Conservation (phyloP, 2,888 invertebrate genomes). For the Strigamia transsilvanica region DNA sequence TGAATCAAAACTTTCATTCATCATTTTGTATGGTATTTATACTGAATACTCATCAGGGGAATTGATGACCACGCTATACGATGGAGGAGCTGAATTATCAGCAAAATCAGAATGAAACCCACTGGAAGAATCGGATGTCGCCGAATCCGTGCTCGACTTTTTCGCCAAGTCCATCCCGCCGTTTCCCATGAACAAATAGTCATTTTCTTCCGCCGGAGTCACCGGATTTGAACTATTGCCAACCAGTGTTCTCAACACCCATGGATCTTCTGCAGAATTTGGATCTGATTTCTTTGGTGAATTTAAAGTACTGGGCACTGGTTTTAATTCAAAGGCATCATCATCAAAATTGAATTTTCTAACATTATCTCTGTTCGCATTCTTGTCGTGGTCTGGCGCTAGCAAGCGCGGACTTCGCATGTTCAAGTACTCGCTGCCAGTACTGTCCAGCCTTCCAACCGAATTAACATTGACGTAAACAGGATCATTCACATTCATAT, state of each 20-base stretch:
- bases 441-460: neutral
- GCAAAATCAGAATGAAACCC: conserved; percentile 56
- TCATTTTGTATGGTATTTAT: too few species aligned
- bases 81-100: conserved; percentile 54
- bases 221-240: too few species aligned
- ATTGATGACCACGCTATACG: conserved; percentile 52
- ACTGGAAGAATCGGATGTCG: conserved; percentile 54
- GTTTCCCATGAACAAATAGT: conserved; percentile 53
- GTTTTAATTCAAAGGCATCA: conserved; percentile 40
- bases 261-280: neutral
- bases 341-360: conserved; percentile 27
- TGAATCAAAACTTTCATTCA: too few species aligned
- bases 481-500: conserved; percentile 70
- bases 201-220: conserved; percentile 13
- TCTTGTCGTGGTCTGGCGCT: neutral
- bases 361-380: neutral
- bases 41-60: neutral
- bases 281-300: neutral
- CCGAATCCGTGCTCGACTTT: conserved; percentile 52
- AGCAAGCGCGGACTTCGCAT: conserved; percentile 50
- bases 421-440: conserved; percentile 52
- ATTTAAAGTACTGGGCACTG: neutral
- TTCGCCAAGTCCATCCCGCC: neutral
- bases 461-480: conserved; percentile 71
- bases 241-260: neutral